These are phyloP conservation scores for Drosophila atroscutellata DNA, from an alignment of 2,888 invertebrate species.

Conservation along the genomic window DNA sequence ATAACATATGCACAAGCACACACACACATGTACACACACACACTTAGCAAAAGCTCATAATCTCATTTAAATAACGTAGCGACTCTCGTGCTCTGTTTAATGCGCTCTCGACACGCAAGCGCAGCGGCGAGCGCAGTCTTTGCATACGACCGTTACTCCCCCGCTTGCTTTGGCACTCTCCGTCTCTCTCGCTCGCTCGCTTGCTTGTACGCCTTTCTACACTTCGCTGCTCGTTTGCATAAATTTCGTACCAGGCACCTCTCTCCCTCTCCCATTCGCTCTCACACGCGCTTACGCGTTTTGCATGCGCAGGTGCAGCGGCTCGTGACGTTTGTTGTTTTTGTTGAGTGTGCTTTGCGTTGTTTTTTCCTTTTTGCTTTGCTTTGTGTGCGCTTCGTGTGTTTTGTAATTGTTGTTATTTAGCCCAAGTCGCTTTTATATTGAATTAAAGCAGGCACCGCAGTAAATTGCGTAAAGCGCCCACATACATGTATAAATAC, in stretches of 20 bases:
- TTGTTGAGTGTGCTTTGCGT: slow-evolving; percentile 1
- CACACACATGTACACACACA: not conserved
- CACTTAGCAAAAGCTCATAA: slow-evolving; percentile 41
- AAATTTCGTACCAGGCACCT: slow-evolving; percentile 78
- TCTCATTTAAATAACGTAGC: slow-evolving; percentile 71
- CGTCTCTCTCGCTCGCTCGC: not conserved
- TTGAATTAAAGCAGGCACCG: slow-evolving; percentile 29
- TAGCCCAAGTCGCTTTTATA: slow-evolving; percentile 62
- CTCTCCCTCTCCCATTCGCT: slow-evolving; percentile 10
- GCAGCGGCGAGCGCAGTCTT: slow-evolving; percentile 27
- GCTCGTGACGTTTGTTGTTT: slow-evolving; percentile 64
- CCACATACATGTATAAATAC: slow-evolving; percentile 11
- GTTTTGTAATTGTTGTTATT: slow-evolving; percentile 78
- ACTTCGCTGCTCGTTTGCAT: slow-evolving; percentile 82
- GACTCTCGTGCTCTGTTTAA: slow-evolving; percentile 71
- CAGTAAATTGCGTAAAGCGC: slow-evolving; percentile 71
- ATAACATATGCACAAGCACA: slow-evolving; percentile 39
- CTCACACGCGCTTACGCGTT: slow-evolving; percentile 46
- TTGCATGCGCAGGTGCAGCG: slow-evolving; percentile 73
- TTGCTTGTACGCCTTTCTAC: slow-evolving; percentile 71
- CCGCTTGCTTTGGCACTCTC: slow-evolving; percentile 4
- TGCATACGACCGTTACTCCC: slow-evolving; percentile 54
- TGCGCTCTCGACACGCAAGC: slow-evolving; percentile 68
- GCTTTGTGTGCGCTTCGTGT: slow-evolving; percentile 54
- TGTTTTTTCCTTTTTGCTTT: slow-evolving; percentile 8